Conservation (phyloP, 1,140 invertebrate species). For the Zeugodacus cucurbitae region DNA sequence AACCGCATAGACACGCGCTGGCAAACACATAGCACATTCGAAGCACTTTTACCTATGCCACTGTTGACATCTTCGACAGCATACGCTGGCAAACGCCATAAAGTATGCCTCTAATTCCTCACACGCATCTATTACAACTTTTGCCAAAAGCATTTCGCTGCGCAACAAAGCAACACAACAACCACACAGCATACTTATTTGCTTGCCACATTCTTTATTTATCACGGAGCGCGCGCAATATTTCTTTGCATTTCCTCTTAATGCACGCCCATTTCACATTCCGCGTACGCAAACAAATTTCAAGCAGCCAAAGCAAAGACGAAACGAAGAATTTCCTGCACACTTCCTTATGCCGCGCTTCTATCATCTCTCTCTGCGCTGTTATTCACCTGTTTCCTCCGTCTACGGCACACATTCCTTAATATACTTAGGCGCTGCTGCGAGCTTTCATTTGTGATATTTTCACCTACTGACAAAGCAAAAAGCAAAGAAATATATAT, state of each 20-base stretch:
- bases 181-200: background rate
- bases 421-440: background rate
- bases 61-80: background rate
- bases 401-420: background rate
- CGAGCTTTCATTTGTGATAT: background rate
- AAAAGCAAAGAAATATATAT: background rate
- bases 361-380: background rate
- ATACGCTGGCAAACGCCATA: background rate
- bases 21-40: background rate
- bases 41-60: background rate
- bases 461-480: background rate
- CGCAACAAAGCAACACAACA: background rate
- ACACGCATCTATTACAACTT: background rate
- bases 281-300: background rate
- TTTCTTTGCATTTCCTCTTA: background rate
- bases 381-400: background rate
- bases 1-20: background rate
- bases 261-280: background rate
- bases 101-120: slow-evolving; percentile 16
- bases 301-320: background rate
- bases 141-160: background rate
- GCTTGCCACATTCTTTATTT: background rate
- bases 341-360: background rate
- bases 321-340: background rate
- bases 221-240: background rate